A percentile compares a stretch with the other conserved stretches of the same genome.
phyloP scores from a whole-genome alignment of 2,888 invertebrate species.

The Oscheius myriophilus region DNA sequence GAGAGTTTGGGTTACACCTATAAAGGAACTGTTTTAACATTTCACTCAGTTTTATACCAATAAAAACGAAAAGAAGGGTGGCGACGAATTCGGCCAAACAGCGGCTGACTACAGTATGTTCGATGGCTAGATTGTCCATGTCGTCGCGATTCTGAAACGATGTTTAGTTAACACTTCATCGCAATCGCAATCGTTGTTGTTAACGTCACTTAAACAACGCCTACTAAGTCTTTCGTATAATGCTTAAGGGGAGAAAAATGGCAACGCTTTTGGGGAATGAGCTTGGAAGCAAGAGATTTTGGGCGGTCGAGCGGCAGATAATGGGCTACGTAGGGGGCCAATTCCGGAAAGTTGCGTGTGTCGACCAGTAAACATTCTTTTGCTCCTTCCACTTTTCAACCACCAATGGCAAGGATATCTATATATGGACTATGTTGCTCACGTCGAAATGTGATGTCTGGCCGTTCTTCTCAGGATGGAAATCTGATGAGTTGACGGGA shows the following conservation, averaged over 20 bases:
- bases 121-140: constrained; percentile 25
- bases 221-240: too few species aligned
- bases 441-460: background rate
- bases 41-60: constrained; percentile 47
- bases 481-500: constrained; percentile 8
- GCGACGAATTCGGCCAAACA: constrained; percentile 66
- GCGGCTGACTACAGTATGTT: constrained; percentile 43
- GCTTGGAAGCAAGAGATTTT: constrained; percentile 17
- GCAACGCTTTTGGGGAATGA: background rate
- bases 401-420: background rate
- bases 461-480: constrained; percentile 11
- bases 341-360: constrained; percentile 19
- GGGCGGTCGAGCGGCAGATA: constrained; percentile 23
- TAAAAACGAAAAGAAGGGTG: constrained; percentile 61
- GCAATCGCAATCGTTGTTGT: too few species aligned
- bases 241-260: background rate
- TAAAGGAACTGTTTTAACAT: background rate
- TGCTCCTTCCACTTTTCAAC: constrained; percentile 15
- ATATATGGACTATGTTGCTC: too few species aligned
- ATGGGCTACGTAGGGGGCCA: constrained; percentile 22
- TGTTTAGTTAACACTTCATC: background rate
- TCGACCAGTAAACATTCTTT: constrained; percentile 23
- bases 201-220: too few species aligned
- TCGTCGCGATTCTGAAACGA: constrained; percentile 16
- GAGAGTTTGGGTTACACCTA: constrained; percentile 22